Percentiles rank a stretch among this genome's conserved stretches.
phyloP scores from a whole-genome alignment of 2,113 vertebrate species.

The Ammodytes dubius region DNA sequence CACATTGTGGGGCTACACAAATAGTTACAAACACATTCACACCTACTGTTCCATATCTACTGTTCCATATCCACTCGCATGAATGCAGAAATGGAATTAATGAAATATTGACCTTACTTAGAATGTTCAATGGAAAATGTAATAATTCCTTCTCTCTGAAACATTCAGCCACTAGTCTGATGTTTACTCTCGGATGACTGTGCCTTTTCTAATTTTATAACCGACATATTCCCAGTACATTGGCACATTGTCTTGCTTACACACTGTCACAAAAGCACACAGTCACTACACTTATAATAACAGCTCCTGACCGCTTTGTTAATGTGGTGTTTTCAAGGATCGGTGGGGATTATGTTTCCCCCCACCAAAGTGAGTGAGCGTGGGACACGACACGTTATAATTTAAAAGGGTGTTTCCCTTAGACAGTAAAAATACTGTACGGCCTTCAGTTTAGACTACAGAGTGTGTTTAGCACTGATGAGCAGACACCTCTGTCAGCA shows the following conservation, averaged over 20 bases:
- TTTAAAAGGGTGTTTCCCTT: slow-evolving; percentile 70
- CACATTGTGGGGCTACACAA: no score
- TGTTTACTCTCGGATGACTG: neutral
- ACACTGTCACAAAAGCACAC: slow-evolving; percentile 19
- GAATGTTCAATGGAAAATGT: neutral
- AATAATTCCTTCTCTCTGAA: neutral
- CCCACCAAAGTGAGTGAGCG: slow-evolving; percentile 24
- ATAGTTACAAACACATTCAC: no score
- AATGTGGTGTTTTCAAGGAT: slow-evolving; percentile 18
- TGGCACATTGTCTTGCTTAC: slow-evolving; percentile 34
- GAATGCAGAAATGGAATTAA: neutral
- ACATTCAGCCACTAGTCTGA: neutral
- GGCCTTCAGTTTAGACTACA: slow-evolving; percentile 29
- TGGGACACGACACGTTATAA: slow-evolving; percentile 50
- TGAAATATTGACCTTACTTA: no score
- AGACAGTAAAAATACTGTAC: slow-evolving; percentile 59
- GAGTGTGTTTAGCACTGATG: slow-evolving; percentile 58
- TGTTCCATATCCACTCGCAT: neutral
- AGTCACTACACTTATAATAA: slow-evolving; percentile 38
- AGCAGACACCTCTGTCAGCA: slow-evolving; percentile 71
- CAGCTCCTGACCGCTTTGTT: slow-evolving; percentile 36
- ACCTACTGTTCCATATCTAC: neutral
- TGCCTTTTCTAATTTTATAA: slow-evolving; percentile 34
- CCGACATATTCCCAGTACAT: neutral
- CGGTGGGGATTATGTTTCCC: slow-evolving; percentile 38